Evolutionary conservation across 2,113 vertebrate species (phyloP), one percentile per base, ranked within the genome.

Genomic region (Xerus inauris): DNA sequence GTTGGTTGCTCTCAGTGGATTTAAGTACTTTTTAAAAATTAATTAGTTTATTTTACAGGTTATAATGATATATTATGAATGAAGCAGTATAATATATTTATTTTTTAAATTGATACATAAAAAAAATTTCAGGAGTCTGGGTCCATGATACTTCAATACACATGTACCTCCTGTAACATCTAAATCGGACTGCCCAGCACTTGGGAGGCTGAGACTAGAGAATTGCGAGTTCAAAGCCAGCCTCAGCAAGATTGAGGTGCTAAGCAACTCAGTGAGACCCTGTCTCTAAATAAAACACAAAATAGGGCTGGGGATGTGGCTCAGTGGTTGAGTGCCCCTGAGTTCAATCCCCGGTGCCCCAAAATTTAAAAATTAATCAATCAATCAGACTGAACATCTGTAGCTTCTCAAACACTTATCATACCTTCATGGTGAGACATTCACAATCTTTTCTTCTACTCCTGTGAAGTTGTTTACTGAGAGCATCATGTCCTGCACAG

Each of bases 401-500:
- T 35, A 35, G 54, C 20, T 20, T 30, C 35, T 71, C 30, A 28
- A 57, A 38, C 16, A 22, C 7, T 64, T 22, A 38, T 17, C 14
- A 40, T 54, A 24, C 47, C 45, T 71, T 51, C 24, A 16, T 38
- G 45, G 32, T 4, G 22, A 51, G 22, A 20, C 17, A 19, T 35
- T 89, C 35, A 20, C n/a, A 38, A 9, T 14, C 16, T 59, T 77
- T 76, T 32, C 62, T 42, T 19, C 20, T 45, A 40, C 4, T 16
- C 49, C 9, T 45, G 30, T 40, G 73, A 19, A 79, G 4, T 69
- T 80, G 45, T 4, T 73, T 59, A 22, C 35, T 0, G 1, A 42
- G 30, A 81, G 1, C 30, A 73, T 32, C 8, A 17, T 6, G 11
- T 35, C 35, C 40, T 5, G 0, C 6, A 0, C 8, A 0, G 35